Evolutionary conservation across 2,113 vertebrate species (phyloP).

Genomic region (Ariopsis seemanni): DNA sequence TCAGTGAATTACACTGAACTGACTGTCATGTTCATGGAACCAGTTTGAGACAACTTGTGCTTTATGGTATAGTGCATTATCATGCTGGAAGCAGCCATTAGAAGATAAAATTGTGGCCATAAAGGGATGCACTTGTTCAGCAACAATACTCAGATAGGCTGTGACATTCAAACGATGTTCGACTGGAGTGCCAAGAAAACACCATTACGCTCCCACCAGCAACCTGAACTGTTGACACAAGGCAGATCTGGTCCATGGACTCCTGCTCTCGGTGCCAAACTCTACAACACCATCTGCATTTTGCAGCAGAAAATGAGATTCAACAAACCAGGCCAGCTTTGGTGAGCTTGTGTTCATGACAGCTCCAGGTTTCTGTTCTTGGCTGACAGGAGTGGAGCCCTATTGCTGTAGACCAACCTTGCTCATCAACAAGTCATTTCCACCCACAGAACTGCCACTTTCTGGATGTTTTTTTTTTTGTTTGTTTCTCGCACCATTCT

Average conservation of each 20-base stretch:
- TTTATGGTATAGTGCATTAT: background rate
- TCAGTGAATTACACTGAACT: background rate
- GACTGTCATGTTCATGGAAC: background rate
- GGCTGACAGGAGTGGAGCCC: background rate
- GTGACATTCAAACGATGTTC: background rate
- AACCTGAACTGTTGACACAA: background rate
- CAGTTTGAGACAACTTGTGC: background rate
- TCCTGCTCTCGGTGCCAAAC: background rate
- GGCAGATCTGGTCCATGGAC: background rate
- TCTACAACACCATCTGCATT: background rate
- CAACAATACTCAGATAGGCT: background rate
- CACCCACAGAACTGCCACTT: background rate
- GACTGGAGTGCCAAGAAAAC: background rate
- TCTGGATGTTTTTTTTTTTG: background rate
- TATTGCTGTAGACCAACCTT: background rate
- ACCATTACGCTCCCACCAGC: background rate
- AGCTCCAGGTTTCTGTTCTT: background rate
- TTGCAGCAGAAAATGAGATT: slow-evolving; percentile 3
- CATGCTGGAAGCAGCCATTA: background rate
- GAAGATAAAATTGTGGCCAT: background rate
- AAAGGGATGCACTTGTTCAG: background rate
- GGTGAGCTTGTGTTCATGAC: background rate
- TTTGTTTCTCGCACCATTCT: slow-evolving; percentile 8
- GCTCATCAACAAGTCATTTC: background rate
- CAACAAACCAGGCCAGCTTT: background rate